Percentiles rank a stretch among this genome's conserved stretches.
Conservation (phyloP, 2,113 vertebrate species). For the Taxidea taxus region DNA sequence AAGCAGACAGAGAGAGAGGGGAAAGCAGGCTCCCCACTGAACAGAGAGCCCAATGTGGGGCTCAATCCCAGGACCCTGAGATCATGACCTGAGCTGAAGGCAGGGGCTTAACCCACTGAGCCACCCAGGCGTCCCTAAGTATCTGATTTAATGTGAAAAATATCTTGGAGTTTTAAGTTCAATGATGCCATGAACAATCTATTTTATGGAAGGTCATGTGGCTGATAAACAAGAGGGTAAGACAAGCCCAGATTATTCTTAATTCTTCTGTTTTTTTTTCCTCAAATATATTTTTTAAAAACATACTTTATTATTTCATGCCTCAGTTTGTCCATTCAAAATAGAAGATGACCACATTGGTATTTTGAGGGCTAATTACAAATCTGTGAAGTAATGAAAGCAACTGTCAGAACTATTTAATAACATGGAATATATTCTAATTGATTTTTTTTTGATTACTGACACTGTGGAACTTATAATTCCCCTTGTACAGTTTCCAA, state of each 20-base stretch:
- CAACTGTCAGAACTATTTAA: slow-evolving; percentile 42
- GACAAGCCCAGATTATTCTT: background rate
- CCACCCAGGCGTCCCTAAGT: no score
- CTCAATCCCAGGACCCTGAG: no score
- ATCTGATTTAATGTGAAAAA: background rate
- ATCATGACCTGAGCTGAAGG: no score
- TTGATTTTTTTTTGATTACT: slow-evolving; percentile 50
- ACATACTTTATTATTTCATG: background rate
- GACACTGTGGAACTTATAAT: background rate
- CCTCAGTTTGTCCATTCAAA: slow-evolving; percentile 31
- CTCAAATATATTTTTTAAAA: background rate
- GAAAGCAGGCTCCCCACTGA: no score
- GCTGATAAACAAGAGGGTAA: slow-evolving; percentile 15
- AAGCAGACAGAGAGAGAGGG: no score
- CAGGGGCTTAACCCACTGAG: no score
- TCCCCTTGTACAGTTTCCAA: slow-evolving; percentile 26
- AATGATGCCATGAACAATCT: background rate
- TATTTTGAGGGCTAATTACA: slow-evolving; percentile 38
- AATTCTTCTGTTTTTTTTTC: slow-evolving; percentile 13
- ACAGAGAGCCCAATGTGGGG: no score
- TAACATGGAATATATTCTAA: slow-evolving; percentile 16
- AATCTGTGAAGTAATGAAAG: slow-evolving; percentile 47
- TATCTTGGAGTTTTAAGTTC: background rate
- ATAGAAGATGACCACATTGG: background rate
- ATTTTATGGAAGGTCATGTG: background rate